Evolutionary conservation across 2,113 vertebrate species (phyloP).

Genomic region (Hemicordylus capensis): DNA sequence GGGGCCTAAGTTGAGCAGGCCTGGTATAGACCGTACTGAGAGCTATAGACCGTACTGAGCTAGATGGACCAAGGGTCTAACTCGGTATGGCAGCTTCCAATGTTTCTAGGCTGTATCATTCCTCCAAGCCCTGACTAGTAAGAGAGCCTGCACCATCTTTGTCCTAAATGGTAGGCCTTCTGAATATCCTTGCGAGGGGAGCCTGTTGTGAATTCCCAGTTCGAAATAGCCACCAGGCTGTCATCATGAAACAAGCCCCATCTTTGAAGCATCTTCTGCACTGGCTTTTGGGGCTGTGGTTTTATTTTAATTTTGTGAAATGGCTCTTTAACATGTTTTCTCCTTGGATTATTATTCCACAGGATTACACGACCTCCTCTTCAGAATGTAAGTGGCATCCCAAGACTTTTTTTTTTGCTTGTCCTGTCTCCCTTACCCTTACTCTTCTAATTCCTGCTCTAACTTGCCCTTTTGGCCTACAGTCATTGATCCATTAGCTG

Average conservation of each 20-base stretch:
- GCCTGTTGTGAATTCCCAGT: neutral
- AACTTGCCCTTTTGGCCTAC: neutral
- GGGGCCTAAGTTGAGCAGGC: too few species aligned
- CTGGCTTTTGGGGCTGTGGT: neutral
- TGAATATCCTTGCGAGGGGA: too few species aligned
- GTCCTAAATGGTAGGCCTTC: too few species aligned
- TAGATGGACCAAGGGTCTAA: too few species aligned
- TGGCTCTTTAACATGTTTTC: neutral
- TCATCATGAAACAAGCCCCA: neutral
- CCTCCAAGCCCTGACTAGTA: too few species aligned
- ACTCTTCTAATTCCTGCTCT: neutral
- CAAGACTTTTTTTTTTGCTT: neutral
- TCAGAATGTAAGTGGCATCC: conserved; percentile 79
- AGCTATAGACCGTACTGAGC: too few species aligned
- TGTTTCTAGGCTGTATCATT: too few species aligned
- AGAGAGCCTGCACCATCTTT: neutral
- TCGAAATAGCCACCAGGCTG: neutral
- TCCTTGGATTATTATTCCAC: conserved; percentile 3
- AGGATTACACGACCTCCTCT: conserved; percentile 85
- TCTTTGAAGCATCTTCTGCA: too few species aligned
- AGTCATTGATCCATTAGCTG: neutral
- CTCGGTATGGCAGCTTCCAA: too few species aligned
- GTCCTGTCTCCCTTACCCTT: too few species aligned
- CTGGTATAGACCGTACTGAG: too few species aligned
- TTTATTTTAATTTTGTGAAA: neutral